Evolutionary conservation across 2,797 vertebrate species (phyloP), one percentile per base, ranked within the genome.

Genomic region (Oceanodroma leucorhoa): DNA sequence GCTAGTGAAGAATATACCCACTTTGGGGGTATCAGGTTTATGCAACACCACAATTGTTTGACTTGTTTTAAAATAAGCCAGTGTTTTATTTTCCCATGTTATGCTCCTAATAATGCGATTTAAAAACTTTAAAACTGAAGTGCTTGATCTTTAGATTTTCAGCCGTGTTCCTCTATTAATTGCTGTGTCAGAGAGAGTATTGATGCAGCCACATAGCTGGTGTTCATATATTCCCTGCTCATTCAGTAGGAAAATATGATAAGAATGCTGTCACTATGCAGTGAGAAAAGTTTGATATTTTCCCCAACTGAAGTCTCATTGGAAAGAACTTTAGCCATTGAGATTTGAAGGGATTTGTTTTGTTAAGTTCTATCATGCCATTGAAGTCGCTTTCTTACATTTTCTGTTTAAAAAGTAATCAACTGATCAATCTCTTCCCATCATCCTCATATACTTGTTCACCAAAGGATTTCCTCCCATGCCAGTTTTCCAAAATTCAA

Each of bases 161-260:
- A 84, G 66, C 36, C 4, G 0, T 5, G 20, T 83, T 93, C 5
- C n/a, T 94, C 22, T 87, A 11, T 75, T 93, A 94, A 87, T 40
- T 76, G 30, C 81, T 73, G 13, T 82, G 83, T 95, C 83, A 95
- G 89, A 94, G 95, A 91, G 27, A 0, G 5, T 77, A 92, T 92
- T 93, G 83, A 95, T 84, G 90, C 86, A 84, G 78, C 64, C n/a
- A 18, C 86, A 79, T 93, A 93, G 73, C 90, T 96, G 73, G 62
- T 82, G 88, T 90, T 95, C 80, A 30, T 90, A 20, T 90, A 93
- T 82, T 94, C 70, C 73, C 70, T 82, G 83, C 81, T 90, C 58
- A 73, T 89, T 96, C 94, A 90, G 3, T 84, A 87, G 94, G 88
- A 95, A 95, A 95, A 93, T 90, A 94, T 92, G 88, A 89, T 76